These are phyloP conservation scores for Protula sp. DNA, from an alignment of 2,888 invertebrate genomes.

Conservation along the genomic window DNA sequence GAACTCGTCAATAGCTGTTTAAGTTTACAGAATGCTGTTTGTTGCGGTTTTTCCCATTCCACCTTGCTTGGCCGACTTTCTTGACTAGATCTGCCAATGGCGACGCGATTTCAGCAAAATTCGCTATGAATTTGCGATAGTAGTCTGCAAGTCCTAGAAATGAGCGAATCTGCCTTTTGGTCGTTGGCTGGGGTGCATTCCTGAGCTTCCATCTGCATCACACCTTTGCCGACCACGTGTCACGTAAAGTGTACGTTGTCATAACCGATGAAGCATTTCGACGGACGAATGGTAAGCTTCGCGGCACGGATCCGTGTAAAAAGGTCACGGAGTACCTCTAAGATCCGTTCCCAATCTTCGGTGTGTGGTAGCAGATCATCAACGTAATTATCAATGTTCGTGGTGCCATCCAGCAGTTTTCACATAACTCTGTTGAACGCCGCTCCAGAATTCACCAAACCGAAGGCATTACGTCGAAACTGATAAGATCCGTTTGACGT, in stretches of 20 bases:
- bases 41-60: too few relatives aligned
- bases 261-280: not conserved
- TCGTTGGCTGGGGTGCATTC: not conserved
- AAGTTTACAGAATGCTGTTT: too few relatives aligned
- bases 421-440: not conserved
- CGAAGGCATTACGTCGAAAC: not conserved
- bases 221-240: not conserved
- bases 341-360: not conserved
- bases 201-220: not conserved
- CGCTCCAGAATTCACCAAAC: not conserved
- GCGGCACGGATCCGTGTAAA: not conserved
- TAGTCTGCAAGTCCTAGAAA: not conserved
- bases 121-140: not conserved
- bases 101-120: not conserved
- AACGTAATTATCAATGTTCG: not conserved
- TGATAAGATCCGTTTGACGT: not conserved
- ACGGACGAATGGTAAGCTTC: not conserved
- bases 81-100: not conserved
- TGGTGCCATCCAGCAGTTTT: not conserved
- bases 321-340: not conserved
- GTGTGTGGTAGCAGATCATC: not conserved
- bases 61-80: too few relatives aligned
- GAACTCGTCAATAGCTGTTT: too few relatives aligned
- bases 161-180: not conserved
- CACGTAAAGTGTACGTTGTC: not conserved